These are phyloP conservation scores for Tiliacea aurago DNA, from an alignment of 2,888 invertebrate species.

Conservation along the genomic window DNA sequence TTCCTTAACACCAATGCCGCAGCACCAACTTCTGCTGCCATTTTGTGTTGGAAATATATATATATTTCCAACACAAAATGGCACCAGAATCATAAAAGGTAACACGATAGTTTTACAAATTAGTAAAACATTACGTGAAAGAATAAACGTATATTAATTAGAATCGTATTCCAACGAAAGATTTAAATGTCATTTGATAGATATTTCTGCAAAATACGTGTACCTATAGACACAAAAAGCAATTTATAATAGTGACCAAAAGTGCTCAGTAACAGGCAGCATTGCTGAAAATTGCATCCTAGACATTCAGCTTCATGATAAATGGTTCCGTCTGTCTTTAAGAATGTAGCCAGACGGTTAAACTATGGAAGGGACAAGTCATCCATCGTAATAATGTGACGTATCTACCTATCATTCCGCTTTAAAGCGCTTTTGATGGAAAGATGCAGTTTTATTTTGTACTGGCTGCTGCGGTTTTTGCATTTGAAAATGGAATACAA, in stretches of 20 bases:
- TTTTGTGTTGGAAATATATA: too few species aligned
- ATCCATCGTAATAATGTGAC: constrained; percentile 67
- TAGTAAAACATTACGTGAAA: not conserved
- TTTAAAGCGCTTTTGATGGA: constrained; percentile 49
- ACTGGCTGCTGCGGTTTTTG: constrained; percentile 5
- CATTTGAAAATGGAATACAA: constrained; percentile 9
- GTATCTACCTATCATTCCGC: constrained; percentile 61
- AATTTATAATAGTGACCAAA: constrained; percentile 65
- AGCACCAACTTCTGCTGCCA: too few species aligned
- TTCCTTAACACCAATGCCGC: too few species aligned
- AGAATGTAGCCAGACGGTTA: constrained; percentile 63
- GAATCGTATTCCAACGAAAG: constrained; percentile 2
- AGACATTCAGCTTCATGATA: constrained; percentile 67
- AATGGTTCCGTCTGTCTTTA: constrained; percentile 67
- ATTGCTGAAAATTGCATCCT: constrained; percentile 69
- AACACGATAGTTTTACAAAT: not conserved
- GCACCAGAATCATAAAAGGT: too few species aligned
- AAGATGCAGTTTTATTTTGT: constrained; percentile 37
- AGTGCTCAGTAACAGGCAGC: constrained; percentile 64
- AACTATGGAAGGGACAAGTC: constrained; percentile 61
- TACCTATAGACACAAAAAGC: constrained; percentile 27
- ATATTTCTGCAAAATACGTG: constrained; percentile 28
- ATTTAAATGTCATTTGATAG: constrained; percentile 24
- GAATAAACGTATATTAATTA: constrained; percentile 22
- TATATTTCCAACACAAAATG: not conserved